Evolutionary conservation across 2,888 invertebrate species (phyloP).

Genomic region (Rapana venosa): DNA sequence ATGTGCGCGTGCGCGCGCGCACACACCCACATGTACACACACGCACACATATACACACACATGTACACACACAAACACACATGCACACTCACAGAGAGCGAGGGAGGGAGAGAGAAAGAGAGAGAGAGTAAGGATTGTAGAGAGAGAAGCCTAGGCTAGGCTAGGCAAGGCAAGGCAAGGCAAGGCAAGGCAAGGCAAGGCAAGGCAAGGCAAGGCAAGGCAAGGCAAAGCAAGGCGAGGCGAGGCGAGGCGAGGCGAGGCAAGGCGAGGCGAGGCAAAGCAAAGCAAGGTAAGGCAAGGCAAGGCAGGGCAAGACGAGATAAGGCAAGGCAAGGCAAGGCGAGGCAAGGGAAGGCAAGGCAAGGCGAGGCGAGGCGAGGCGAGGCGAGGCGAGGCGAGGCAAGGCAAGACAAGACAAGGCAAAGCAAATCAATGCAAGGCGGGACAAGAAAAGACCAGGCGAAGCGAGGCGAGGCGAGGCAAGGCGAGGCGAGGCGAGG

Average conservation of each 20-base stretch:
- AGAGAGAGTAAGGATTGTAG: not conserved
- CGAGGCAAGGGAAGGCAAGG: not conserved
- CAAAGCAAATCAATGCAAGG: not conserved
- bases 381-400: not conserved
- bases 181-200: not conserved
- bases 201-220: not conserved
- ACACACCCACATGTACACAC: too few species aligned
- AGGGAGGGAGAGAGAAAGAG: not conserved
- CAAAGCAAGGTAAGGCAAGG: slow-evolving; percentile 2
- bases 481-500: not conserved
- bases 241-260: not conserved
- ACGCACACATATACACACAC: too few species aligned
- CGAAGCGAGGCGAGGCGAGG: not conserved
- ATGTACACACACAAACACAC: too few species aligned
- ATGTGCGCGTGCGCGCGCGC: too few species aligned
- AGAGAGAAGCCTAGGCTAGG: not conserved
- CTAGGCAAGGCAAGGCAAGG: not conserved
- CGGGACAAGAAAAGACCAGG: not conserved
- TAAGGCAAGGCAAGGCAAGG: slow-evolving; percentile 11
- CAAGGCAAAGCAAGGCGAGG: not conserved
- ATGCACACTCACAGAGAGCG: not conserved
- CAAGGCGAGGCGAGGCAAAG: not conserved
- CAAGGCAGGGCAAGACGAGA: not conserved
- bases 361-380: not conserved
- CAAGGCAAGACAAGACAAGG: not conserved